Conservation (phyloP, 2,797 vertebrate species). For the Spondyliosoma cantharus region DNA sequence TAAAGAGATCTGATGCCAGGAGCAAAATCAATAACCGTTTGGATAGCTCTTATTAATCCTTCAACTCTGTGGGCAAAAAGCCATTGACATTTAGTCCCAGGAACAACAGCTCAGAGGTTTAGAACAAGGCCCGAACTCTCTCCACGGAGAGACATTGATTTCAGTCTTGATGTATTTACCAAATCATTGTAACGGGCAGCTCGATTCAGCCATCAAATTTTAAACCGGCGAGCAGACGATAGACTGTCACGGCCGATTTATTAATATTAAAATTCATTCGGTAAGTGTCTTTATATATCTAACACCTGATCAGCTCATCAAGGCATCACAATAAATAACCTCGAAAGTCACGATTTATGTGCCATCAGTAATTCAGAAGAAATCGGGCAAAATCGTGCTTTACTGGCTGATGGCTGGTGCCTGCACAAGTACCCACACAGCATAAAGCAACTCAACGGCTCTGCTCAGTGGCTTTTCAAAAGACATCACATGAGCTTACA, state of each 20-base stretch:
- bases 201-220: not conserved
- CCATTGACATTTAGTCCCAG: not conserved
- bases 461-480: slow-evolving; percentile 11
- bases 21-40: slow-evolving; percentile 8
- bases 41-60: not conserved
- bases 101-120: slow-evolving; percentile 19
- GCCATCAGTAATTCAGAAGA: not conserved
- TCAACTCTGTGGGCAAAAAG: not conserved
- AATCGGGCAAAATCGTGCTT: not conserved
- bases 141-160: not conserved
- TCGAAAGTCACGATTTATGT: not conserved
- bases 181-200: not conserved
- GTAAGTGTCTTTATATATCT: not conserved
- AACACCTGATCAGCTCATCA: not conserved
- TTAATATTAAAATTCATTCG: not conserved
- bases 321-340: not conserved
- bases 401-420: not conserved
- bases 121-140: slow-evolving; percentile 1
- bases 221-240: not conserved
- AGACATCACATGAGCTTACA: slow-evolving; percentile 17
- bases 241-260: too few species aligned
- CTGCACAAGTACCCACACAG: slow-evolving; percentile 2
- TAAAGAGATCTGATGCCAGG: slow-evolving; percentile 13
- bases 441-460: slow-evolving; percentile 33
- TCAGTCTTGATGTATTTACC: not conserved